Base-by-base conservation (phyloP, 2,113 vertebrate species). In the Colius striatus region DNA sequence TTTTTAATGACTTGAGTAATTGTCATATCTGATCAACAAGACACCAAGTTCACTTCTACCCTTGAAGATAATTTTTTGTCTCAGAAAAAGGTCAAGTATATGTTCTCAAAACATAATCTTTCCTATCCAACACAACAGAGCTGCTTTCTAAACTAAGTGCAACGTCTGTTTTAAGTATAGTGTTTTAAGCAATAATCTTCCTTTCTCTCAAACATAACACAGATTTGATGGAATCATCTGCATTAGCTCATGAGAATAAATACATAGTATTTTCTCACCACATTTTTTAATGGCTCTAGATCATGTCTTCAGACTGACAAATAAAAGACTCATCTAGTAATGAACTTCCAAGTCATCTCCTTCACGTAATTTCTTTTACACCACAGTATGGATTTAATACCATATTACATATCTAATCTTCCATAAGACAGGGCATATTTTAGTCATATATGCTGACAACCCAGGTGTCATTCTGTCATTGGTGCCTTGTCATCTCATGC, bases 381-480 rank as follows among this genome's bases (percentile, higher is more conserved):
- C 11, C 76, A 55, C 72, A 79, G 96, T 89, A 45, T 43, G 90
- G 89, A 88, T 87, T 96, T 96, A 95, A 94, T 38, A 74, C 76
- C 34, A 36, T 61, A 73, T 53, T 87, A 72, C 62, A 82, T 92
- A 89, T 87, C 95, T 91, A 96, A 95, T 80, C 85, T 73, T 92
- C 84, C 83, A 81, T n/a, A 83, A 91, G 65, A 82, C 27, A 36
- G 38, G 23, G 34, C 70, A 73, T 80, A 90, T 94, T 89, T 95
- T 79, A 95, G 77, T 83, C 94, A 95, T 80, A 72, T 50, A 92
- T 83, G 71, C 68, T 94, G 91, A 94, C 80, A 96, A 92, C 19
- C 47, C 90, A 92, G 50, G 70, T 79, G 58, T 74, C 62, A 83
- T 78, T 91, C 36, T 82, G 71, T 25, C 7, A 0, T 22, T 2